Evolutionary conservation across 2,797 vertebrate genomes (phyloP).

Genomic region (Bradypodion ventrale): DNA sequence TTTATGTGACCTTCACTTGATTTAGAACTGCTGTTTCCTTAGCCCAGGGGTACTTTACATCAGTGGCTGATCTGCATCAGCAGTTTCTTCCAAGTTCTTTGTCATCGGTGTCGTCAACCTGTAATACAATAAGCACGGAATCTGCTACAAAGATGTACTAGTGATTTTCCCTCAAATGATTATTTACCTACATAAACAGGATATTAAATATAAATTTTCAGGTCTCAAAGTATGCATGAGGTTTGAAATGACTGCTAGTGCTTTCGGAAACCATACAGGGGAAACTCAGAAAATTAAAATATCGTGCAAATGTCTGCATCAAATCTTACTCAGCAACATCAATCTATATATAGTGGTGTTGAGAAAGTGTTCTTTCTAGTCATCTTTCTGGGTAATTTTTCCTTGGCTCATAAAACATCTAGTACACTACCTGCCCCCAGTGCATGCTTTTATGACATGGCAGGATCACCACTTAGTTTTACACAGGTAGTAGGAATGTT

Average conservation of each 20-base stretch:
- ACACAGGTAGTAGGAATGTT: background rate
- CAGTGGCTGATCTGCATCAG: constrained; percentile 48
- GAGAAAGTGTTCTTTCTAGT: constrained; percentile 8
- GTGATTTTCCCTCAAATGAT: constrained; percentile 22
- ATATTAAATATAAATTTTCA: constrained; percentile 21
- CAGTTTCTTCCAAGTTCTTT: constrained; percentile 31
- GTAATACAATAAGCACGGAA: constrained; percentile 43
- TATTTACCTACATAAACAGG: background rate
- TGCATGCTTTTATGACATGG: background rate
- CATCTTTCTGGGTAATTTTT: background rate
- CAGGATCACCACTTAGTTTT: background rate
- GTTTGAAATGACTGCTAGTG: background rate
- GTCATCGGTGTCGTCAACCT: constrained; percentile 41
- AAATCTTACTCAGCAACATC: constrained; percentile 16
- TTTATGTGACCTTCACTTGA: constrained; percentile 58
- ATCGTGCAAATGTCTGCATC: too few relatives aligned
- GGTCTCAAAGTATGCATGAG: background rate
- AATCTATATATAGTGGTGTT: background rate
- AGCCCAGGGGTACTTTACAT: constrained; percentile 27
- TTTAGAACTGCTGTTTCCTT: constrained; percentile 16
- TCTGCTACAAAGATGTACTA: background rate
- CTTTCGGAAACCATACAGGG: constrained; percentile 7
- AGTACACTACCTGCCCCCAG: background rate
- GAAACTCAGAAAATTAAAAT: too few relatives aligned
- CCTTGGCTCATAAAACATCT: background rate